Evolutionary conservation across 2,888 invertebrate species (phyloP).

Genomic region (Idaea aversata): DNA sequence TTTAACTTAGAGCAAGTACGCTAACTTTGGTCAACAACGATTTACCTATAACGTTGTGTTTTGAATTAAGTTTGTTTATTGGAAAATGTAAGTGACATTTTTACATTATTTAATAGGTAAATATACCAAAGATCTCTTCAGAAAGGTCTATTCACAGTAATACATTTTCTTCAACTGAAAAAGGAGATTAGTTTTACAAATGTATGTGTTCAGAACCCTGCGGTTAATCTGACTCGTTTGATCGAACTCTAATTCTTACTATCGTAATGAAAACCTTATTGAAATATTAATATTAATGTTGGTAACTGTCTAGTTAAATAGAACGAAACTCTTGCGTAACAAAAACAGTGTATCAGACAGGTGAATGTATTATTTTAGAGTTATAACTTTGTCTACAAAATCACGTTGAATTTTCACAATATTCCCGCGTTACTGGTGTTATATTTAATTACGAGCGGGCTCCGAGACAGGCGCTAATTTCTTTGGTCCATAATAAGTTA

Average conservation of each 20-base stretch:
- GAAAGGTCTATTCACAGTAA: too few relatives aligned
- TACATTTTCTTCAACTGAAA: too few relatives aligned
- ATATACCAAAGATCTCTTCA: too few relatives aligned
- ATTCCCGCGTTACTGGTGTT: slow-evolving; percentile 20
- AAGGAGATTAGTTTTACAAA: too few relatives aligned
- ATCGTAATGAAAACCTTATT: not conserved
- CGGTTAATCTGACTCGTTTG: not conserved
- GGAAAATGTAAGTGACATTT: too few relatives aligned
- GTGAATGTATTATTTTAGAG: not conserved
- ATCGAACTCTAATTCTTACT: not conserved
- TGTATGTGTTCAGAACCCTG: too few relatives aligned
- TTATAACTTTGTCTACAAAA: slow-evolving; percentile 12
- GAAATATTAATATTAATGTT: not conserved
- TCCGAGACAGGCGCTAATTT: slow-evolving; percentile 25
- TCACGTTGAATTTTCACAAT: slow-evolving; percentile 11
- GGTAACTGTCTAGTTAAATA: not conserved
- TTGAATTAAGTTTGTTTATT: too few relatives aligned
- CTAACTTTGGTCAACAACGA: too few relatives aligned
- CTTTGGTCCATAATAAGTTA: slow-evolving; percentile 32
- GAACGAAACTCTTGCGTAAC: not conserved
- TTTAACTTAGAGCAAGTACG: too few relatives aligned
- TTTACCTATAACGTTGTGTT: too few relatives aligned
- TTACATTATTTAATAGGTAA: too few relatives aligned
- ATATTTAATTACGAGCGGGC: slow-evolving; percentile 30
- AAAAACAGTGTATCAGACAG: not conserved